These are phyloP conservation scores for Toxostoma redivivum DNA, from an alignment of 2,113 vertebrate species.

Conservation along the genomic window DNA sequence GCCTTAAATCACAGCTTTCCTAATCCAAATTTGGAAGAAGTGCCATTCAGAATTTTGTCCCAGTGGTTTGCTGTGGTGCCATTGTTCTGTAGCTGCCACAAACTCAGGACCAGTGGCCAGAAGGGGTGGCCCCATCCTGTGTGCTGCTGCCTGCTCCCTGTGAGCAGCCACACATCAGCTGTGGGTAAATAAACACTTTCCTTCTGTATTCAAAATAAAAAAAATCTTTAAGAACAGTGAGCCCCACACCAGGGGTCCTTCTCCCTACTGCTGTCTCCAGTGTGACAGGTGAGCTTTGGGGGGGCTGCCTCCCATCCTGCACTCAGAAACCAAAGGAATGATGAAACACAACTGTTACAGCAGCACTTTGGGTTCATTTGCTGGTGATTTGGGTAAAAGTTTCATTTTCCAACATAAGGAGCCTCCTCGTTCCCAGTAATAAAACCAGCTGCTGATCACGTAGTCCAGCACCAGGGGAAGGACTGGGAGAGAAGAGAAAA, in stretches of 20 bases:
- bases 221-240: background rate
- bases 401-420: background rate
- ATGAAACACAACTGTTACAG: background rate
- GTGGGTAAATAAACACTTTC: background rate
- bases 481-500: background rate
- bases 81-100: fast-evolving
- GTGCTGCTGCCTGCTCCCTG: background rate
- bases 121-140: background rate
- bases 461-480: background rate
- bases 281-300: fast-evolving
- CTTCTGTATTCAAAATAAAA: background rate
- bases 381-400: background rate
- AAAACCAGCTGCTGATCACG: fast-evolving
- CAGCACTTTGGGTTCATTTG: background rate
- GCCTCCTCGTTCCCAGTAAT: background rate
- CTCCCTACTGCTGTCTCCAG: background rate
- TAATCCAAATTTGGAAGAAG: background rate
- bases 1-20: background rate
- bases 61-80: fast-evolving
- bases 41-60: background rate
- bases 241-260: background rate
- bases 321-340: background rate
- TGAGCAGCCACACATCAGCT: background rate
- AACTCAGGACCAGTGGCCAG: background rate
- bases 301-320: background rate